Percentiles rank a stretch among this genome's conserved stretches.
These are phyloP conservation scores for Menura novaehollandiae DNA, from an alignment of 2,113 vertebrate species.

Conservation along the genomic window DNA sequence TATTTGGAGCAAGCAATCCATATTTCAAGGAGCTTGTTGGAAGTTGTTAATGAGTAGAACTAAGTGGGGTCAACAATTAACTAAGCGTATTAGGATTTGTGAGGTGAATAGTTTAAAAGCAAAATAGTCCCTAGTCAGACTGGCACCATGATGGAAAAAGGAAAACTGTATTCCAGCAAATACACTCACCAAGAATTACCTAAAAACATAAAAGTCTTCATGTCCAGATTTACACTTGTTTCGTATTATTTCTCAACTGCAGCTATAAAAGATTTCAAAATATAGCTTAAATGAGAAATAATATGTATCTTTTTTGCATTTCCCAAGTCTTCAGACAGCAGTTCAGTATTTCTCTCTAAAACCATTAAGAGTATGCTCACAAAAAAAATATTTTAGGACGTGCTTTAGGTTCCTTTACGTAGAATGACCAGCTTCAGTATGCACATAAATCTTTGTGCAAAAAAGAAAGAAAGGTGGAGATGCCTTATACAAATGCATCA, in stretches of 20 bases:
- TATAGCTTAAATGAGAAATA: background rate
- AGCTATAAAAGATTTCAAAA: background rate
- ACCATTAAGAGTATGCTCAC: background rate
- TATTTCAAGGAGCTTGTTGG: background rate
- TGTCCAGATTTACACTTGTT: background rate
- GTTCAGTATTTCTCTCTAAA: background rate
- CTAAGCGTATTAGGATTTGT: background rate
- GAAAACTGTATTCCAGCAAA: background rate
- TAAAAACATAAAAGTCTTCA: background rate
- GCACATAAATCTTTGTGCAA: background rate
- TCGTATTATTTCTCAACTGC: background rate
- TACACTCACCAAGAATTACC: background rate
- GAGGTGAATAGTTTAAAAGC: background rate
- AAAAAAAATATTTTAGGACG: fast-evolving
- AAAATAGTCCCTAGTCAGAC: background rate
- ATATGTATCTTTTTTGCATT: background rate
- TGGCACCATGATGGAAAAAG: background rate
- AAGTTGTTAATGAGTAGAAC: background rate
- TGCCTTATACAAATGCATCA: background rate
- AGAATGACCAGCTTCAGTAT: background rate
- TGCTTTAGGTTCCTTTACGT: background rate
- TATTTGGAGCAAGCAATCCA: background rate
- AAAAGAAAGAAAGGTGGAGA: background rate
- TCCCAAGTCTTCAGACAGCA: background rate
- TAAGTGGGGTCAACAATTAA: background rate